Conservation (phyloP, 1,140 invertebrate species). For the Drosophila sucinea region DNA sequence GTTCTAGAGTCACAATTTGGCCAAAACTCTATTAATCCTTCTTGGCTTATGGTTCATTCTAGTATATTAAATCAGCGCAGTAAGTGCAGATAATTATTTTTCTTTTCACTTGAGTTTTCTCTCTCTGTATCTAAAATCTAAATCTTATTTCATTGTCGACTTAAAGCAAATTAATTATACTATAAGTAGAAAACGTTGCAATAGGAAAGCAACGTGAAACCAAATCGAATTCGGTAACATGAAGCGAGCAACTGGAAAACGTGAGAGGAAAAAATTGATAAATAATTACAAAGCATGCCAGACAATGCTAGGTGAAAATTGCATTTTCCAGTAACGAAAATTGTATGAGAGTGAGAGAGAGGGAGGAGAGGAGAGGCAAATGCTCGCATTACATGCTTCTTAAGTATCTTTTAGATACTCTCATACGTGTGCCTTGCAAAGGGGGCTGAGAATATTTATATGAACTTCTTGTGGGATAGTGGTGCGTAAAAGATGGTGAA, state of each 20-base stretch:
- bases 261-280: slow-evolving; percentile 16
- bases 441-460: slow-evolving; percentile 56
- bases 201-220: slow-evolving; percentile 13
- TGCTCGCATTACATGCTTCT: slow-evolving; percentile 65
- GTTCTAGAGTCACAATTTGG: no score
- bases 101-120: background rate
- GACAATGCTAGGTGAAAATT: slow-evolving; percentile 74
- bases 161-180: slow-evolving; percentile 62
- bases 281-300: slow-evolving; percentile 65
- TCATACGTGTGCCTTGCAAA: slow-evolving; percentile 63
- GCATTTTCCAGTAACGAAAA: slow-evolving; percentile 38
- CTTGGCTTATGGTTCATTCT: no score
- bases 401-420: slow-evolving; percentile 57
- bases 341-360: background rate
- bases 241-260: slow-evolving; percentile 33
- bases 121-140: background rate
- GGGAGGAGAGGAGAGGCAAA: background rate
- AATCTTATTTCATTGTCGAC: slow-evolving; percentile 44
- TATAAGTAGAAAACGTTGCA: slow-evolving; percentile 30
- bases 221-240: slow-evolving; percentile 41
- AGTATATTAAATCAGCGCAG: no score
- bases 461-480: slow-evolving; percentile 42
- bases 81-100: background rate
- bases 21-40: no score
- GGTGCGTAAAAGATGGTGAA: background rate